Conservation (phyloP, 2,888 invertebrate species). For the Ectemnius cavifrons region DNA sequence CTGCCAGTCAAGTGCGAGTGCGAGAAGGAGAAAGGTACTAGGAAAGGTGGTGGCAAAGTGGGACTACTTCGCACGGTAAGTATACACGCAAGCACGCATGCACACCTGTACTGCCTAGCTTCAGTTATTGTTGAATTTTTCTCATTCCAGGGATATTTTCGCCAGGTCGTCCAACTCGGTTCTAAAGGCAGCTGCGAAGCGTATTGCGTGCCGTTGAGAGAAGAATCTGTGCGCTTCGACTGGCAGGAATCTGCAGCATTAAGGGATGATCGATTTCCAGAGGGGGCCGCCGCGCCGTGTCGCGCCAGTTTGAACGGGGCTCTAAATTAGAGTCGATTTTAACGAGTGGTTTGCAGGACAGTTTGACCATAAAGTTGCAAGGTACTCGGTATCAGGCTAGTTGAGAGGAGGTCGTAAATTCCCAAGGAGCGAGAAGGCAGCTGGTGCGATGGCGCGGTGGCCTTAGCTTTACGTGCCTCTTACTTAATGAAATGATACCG, state of each 20-base stretch:
- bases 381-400: neutral
- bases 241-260: neutral
- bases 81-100: constrained; percentile 43
- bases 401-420: neutral
- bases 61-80: constrained; percentile 56
- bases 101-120: neutral
- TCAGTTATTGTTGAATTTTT: constrained; percentile 55
- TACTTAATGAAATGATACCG: constrained; percentile 1
- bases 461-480: constrained; percentile 6
- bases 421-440: neutral
- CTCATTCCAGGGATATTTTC: constrained; percentile 53
- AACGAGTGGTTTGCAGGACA: constrained; percentile 11
- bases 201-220: neutral
- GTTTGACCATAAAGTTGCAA: neutral
- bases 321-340: constrained; percentile 6
- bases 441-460: neutral
- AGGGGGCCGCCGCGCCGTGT: too few relatives aligned
- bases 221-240: neutral
- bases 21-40: constrained; percentile 39
- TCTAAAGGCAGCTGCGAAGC: constrained; percentile 22
- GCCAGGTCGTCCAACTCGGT: constrained; percentile 9
- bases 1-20: neutral
- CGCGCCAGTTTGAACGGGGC: neutral
- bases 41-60: constrained; percentile 37
- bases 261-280: neutral